Percentiles rank a stretch among this genome's conserved stretches.
These are phyloP conservation scores for Calliphora vomitoria DNA, from an alignment of 2,888 invertebrate genomes.

Conservation along the genomic window DNA sequence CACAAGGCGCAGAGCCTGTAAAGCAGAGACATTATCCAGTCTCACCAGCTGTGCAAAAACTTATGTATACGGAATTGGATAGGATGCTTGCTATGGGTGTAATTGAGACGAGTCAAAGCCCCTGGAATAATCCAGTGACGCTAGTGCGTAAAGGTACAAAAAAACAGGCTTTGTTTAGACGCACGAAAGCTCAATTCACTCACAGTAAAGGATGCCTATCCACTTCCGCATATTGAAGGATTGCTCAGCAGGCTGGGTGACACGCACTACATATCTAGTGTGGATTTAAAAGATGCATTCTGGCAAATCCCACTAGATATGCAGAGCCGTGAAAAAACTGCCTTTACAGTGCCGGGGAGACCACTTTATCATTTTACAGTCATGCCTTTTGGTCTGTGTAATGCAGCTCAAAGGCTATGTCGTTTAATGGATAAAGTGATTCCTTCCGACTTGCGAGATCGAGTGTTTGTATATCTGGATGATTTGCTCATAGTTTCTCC, in stretches of 20 bases:
- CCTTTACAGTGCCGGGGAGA: constrained; percentile 46
- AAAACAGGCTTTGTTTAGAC: constrained; percentile 57
- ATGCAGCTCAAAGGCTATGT: constrained; percentile 69
- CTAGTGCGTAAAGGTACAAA: constrained; percentile 37
- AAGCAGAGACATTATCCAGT: constrained; percentile 69
- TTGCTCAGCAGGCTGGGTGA: constrained; percentile 64
- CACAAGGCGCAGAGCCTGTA: constrained; percentile 55
- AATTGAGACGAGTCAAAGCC: constrained; percentile 76
- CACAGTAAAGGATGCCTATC: constrained; percentile 47
- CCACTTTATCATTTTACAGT: constrained; percentile 44
- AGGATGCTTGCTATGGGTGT: constrained; percentile 77
- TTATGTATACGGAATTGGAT: constrained; percentile 76
- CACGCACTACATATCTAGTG: constrained; percentile 62
- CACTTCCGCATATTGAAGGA: constrained; percentile 62
- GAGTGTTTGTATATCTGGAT: constrained; percentile 14
- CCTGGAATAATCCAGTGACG: constrained; percentile 61
- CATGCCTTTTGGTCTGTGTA: constrained; percentile 44
- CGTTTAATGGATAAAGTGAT: constrained; percentile 69
- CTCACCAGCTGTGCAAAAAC: constrained; percentile 65
- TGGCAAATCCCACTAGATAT: constrained; percentile 29
- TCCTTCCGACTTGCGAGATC: background rate
- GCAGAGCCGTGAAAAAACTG: constrained; percentile 33
- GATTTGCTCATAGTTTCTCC: background rate
- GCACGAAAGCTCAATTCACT: constrained; percentile 52
- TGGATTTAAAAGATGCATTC: constrained; percentile 51